phyloP scores from a whole-genome alignment of 1,140 invertebrate species.

The Ctenoplectra terminalis region DNA sequence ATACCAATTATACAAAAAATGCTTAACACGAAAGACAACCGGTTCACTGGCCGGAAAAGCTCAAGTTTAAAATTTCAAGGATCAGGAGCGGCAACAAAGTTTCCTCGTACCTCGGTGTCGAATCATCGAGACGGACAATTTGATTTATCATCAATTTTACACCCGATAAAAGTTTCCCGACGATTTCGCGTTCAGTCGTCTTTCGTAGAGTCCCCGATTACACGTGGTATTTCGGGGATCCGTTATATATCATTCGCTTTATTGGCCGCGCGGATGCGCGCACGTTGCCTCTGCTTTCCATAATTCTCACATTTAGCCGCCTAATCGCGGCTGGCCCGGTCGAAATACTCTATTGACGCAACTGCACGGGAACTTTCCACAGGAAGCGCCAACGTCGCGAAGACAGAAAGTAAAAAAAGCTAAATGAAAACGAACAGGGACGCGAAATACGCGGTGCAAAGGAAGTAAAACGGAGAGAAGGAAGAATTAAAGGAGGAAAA shows the following conservation, averaged over 20 bases:
- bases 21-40: no score
- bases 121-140: no score
- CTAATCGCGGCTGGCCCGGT: constrained; percentile 62
- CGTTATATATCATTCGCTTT: constrained; percentile 52
- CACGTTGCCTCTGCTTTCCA: constrained; percentile 69
- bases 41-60: no score
- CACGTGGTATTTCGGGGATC: constrained; percentile 28
- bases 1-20: no score
- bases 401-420: not conserved
- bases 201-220: constrained; percentile 15
- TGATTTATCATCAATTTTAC: constrained; percentile 43
- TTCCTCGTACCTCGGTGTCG: no score
- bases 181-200: constrained; percentile 24
- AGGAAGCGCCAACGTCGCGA: constrained; percentile 38
- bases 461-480: not conserved
- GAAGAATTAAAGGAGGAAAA: no score
- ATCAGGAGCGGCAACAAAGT: not conserved
- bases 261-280: constrained; percentile 43
- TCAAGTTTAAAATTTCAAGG: no score
- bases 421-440: not conserved
- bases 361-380: constrained; percentile 66
- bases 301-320: constrained; percentile 75
- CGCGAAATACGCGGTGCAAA: not conserved
- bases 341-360: constrained; percentile 60
- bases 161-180: constrained; percentile 41